Base-by-base conservation (phyloP, 2,797 vertebrate species). In the Typhlichthys eigenmanni region DNA sequence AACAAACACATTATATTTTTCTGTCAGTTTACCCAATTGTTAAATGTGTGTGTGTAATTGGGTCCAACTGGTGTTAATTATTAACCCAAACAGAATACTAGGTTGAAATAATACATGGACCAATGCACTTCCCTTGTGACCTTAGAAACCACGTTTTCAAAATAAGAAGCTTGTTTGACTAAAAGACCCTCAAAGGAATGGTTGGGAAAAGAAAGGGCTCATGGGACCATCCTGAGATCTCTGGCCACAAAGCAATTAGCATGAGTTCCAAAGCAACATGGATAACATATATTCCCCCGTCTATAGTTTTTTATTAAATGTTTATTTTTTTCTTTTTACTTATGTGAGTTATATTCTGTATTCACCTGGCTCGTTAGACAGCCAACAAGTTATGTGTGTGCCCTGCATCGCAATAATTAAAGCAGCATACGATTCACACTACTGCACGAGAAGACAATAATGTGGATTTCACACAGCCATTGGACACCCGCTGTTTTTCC, bases 201-300 rank as follows among this genome's bases (percentile, higher is more conserved):
- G 24, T 24, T 24, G 24, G 24, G 24, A 24, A 24, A 24, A 24
- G 24, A 24, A 24, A 24, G 24, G 4, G 24, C 24, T 24, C 24
- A 24, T 24, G 24, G 24, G 24, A 24, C 24, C 24, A 24, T 24
- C 24, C 24, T 24, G 24, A 24, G 24, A 24, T 24, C 3, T 24
- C 24, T 24, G 24, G 24, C 24, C 53, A 80, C 73, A 76, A 75
- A 85, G 72, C 76, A 76, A 80, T 87, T 85, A 78, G 71, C 72
- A 68, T 71, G 64, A 81, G 71, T 64, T 49, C 58, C 56, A 29
- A 54, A 32, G 74, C 75, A 78, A 75, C 16, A 49, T 64, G 64
- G 70, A 57, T 14, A 38, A 53, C 46, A 3, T 14, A 16, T 16
- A 17, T 19, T 51, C 50, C 4, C 50, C 49, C 49, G 14, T 58